A percentile compares a stretch with the other conserved stretches of the same genome.
Evolutionary conservation across 2,797 vertebrate species (phyloP).

Genomic region (Coluber constrictor): DNA sequence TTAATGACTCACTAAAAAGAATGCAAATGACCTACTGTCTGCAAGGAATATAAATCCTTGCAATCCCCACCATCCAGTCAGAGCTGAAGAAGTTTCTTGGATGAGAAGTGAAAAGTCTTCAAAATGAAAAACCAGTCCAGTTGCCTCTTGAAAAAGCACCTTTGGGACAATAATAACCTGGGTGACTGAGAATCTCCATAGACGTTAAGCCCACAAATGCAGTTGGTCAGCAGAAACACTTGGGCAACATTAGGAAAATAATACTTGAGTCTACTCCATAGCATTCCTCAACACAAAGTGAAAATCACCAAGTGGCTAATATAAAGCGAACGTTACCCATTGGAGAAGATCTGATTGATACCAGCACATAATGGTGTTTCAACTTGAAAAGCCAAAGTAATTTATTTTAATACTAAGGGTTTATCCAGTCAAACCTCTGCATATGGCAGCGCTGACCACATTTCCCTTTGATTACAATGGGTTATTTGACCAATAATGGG

Average conservation of each 20-base stretch:
- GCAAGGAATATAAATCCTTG: no score
- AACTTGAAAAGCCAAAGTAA: conserved; percentile 53
- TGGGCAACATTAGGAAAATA: background rate
- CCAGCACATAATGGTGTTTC: conserved; percentile 20
- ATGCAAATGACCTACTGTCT: no score
- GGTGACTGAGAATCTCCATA: no score
- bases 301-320: background rate
- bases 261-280: background rate
- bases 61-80: no score
- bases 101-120: no score
- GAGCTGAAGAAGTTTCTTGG: no score
- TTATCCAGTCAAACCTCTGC: conserved; percentile 30
- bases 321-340: conserved; percentile 30
- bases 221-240: background rate
- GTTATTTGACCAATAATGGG: conserved; percentile 45
- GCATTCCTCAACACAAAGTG: background rate
- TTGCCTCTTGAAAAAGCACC: no score
- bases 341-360: conserved; percentile 36
- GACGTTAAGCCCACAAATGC: background rate
- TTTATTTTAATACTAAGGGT: conserved; percentile 53
- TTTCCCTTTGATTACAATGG: conserved; percentile 50
- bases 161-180: no score
- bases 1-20: no score
- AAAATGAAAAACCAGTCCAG: no score
- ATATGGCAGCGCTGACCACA: conserved; percentile 30